Conservation (phyloP, 2,113 vertebrate genomes). For the Candoia aspera region DNA sequence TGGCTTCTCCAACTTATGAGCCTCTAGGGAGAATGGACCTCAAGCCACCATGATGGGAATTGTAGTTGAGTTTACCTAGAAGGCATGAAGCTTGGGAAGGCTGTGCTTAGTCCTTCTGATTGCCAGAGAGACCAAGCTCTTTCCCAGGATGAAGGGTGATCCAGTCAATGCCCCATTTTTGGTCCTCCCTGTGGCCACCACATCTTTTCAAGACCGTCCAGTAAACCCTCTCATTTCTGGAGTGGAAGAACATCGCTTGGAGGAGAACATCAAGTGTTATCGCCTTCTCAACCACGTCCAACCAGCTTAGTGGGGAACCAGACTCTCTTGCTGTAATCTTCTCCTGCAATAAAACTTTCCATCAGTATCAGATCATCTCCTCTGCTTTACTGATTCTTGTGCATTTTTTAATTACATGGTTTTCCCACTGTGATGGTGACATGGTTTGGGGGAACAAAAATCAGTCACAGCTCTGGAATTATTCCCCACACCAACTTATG, state of each 20-base stretch:
- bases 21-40: background rate
- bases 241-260: background rate
- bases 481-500: background rate
- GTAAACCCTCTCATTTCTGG: background rate
- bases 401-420: background rate
- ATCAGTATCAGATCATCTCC: background rate
- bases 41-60: background rate
- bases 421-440: background rate
- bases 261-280: background rate
- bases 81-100: background rate
- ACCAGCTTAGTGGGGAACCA: background rate
- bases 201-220: background rate
- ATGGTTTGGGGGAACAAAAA: background rate
- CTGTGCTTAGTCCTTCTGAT: background rate
- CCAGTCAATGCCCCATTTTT: background rate
- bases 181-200: no score
- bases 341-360: background rate
- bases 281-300: background rate
- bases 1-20: background rate
- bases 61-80: background rate
- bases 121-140: background rate
- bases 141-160: background rate
- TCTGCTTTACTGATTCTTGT: background rate
- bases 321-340: background rate
- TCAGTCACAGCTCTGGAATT: background rate